Conservation (phyloP, 2,797 vertebrate species). For the Pelodytes ibericus region DNA sequence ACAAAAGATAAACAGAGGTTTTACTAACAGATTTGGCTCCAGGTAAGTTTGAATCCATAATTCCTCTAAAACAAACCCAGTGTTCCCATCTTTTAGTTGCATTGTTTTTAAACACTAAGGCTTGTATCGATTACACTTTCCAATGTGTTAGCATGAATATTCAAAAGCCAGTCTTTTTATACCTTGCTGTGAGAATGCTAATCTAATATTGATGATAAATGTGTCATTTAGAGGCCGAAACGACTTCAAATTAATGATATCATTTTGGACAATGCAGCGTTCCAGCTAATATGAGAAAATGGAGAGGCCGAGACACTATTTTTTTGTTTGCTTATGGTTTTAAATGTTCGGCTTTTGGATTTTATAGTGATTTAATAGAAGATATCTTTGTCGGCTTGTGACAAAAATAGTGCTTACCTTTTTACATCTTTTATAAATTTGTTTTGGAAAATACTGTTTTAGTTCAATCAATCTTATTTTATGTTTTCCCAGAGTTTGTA, state of each 20-base stretch:
- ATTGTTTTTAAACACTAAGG: slow-evolving; percentile 55
- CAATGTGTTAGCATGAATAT: background rate
- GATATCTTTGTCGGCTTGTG: slow-evolving; percentile 24
- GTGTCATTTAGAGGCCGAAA: slow-evolving; percentile 58
- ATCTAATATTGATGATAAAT: slow-evolving; percentile 56
- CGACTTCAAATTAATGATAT: slow-evolving; percentile 57
- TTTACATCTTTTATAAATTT: slow-evolving; percentile 26
- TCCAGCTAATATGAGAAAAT: slow-evolving; percentile 32
- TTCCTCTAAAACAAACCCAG: slow-evolving; percentile 11
- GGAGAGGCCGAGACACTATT: background rate
- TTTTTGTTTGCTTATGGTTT: background rate
- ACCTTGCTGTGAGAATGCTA: slow-evolving; percentile 44
- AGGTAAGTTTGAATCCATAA: slow-evolving; percentile 32
- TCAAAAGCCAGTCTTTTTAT: slow-evolving; percentile 40
- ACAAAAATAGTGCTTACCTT: slow-evolving; percentile 42
- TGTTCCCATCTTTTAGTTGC: slow-evolving; percentile 5
- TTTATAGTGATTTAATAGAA: slow-evolving; percentile 12
- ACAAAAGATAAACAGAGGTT: background rate
- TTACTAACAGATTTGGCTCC: background rate
- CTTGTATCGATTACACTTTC: slow-evolving; percentile 49
- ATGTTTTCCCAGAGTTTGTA: slow-evolving; percentile 32
- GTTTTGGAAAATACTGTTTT: slow-evolving; percentile 31
- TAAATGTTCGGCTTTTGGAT: slow-evolving; percentile 18
- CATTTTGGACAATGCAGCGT: slow-evolving; percentile 37
- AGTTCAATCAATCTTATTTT: slow-evolving; percentile 39